Conservation (phyloP, 2,113 vertebrate genomes). For the Apistogramma diplotaenia region DNA sequence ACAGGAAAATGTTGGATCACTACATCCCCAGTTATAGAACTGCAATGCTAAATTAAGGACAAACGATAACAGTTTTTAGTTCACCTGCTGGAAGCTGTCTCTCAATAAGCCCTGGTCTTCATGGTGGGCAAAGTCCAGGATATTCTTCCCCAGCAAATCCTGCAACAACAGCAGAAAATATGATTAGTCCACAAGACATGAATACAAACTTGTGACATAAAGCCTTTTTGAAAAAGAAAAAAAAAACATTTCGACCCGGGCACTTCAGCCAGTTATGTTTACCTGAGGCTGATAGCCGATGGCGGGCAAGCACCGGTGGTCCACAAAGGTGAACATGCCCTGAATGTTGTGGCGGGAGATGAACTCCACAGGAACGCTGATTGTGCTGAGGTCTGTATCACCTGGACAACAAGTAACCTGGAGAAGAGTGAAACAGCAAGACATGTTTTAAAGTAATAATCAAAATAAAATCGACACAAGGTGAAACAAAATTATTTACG, state of each 20-base stretch:
- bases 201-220: background rate
- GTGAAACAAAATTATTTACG: background rate
- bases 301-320: slow-evolving; percentile 89
- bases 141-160: slow-evolving; percentile 94
- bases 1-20: background rate
- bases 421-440: background rate
- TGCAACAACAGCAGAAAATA: slow-evolving; percentile 48
- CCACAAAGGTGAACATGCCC: slow-evolving; percentile 92
- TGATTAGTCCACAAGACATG: background rate
- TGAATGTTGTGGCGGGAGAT: slow-evolving; percentile 94
- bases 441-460: background rate
- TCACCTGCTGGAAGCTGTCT: slow-evolving; percentile 93
- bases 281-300: slow-evolving; percentile 96
- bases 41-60: background rate
- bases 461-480: background rate
- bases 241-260: too few species aligned
- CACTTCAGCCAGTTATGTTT: background rate
- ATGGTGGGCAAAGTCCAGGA: slow-evolving; percentile 91
- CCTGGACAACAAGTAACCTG: slow-evolving; percentile 93
- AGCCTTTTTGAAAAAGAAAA: background rate
- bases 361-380: slow-evolving; percentile 92
- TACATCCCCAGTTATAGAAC: background rate
- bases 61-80: background rate
- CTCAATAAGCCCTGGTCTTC: slow-evolving; percentile 92
- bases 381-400: slow-evolving; percentile 83